Percentiles rank a stretch among this genome's conserved stretches.
phyloP scores from a whole-genome alignment of 1,140 invertebrate species.

The Saccostrea echinata region DNA sequence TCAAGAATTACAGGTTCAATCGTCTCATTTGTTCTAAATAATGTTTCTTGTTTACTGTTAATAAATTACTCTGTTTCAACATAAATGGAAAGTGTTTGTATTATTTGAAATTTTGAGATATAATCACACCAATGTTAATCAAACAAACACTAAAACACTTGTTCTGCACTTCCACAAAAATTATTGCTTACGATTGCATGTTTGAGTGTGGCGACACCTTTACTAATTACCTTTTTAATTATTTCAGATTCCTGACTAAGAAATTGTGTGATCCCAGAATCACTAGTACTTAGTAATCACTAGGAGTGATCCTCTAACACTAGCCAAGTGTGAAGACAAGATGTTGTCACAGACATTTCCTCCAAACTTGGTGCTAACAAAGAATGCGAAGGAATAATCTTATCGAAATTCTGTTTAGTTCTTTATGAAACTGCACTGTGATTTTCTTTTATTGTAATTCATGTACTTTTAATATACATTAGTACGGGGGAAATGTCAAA shows the following conservation, averaged over 20 bases:
- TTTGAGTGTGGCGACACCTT: not conserved
- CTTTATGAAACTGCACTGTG: not conserved
- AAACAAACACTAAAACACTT: not conserved
- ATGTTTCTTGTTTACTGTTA: not conserved
- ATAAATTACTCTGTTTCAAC: not conserved
- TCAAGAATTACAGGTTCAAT: not conserved
- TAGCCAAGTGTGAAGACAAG: not conserved
- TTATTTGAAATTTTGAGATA: not conserved
- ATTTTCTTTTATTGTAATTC: not conserved
- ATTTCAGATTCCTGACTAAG: constrained; percentile 4
- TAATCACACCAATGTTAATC: not conserved
- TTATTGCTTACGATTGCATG: not conserved
- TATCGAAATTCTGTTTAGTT: not conserved
- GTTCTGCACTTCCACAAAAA: not conserved
- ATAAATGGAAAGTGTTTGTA: not conserved
- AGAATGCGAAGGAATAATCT: not conserved
- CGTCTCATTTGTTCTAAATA: not conserved
- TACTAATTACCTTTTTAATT: constrained; percentile 17
- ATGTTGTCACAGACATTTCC: not conserved
- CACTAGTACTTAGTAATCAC: not conserved
- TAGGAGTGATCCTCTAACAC: not conserved
- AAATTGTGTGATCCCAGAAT: not conserved
- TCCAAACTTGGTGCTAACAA: not conserved
- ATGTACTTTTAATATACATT: too few relatives aligned
- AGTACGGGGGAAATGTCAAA: too few relatives aligned